A percentile compares a stretch with the other conserved stretches of the same genome.
Conservation (phyloP, 2,113 vertebrate genomes). For the Dicentrarchus labrax region DNA sequence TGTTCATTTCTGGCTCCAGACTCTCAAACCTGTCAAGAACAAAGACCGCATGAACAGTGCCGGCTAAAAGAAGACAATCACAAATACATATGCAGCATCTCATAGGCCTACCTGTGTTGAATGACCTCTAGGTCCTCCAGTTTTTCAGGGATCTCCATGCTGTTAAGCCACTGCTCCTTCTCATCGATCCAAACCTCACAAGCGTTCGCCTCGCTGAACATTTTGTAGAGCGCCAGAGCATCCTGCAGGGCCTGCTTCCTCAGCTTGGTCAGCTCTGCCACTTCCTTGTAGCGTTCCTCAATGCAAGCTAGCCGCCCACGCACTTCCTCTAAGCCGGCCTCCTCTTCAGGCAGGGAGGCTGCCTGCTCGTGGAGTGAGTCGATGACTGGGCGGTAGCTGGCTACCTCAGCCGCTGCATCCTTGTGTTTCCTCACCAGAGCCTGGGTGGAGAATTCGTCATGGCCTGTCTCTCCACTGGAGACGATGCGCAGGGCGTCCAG, state of each 20-base stretch:
- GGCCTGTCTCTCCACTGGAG: slow-evolving; percentile 94
- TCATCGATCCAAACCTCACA: slow-evolving; percentile 98
- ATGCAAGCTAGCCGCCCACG: slow-evolving; percentile 88
- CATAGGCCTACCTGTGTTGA: slow-evolving; percentile 91
- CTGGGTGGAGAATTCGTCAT: slow-evolving; percentile 96
- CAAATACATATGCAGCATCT: fast-evolving
- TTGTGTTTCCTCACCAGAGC: slow-evolving; percentile 96
- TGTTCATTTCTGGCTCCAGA: slow-evolving; percentile 98
- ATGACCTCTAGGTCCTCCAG: slow-evolving; percentile 97
- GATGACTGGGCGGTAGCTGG: slow-evolving; percentile 90
- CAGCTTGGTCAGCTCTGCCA: slow-evolving; percentile 90
- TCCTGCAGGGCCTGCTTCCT: slow-evolving; percentile 96
- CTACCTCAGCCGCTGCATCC: slow-evolving; percentile 92
- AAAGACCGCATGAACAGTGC: neutral
- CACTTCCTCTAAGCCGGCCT: slow-evolving; percentile 85
- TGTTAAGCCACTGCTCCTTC: slow-evolving; percentile 97
- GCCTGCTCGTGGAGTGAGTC: slow-evolving; percentile 93
- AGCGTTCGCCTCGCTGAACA: slow-evolving; percentile 95
- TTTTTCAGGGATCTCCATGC: slow-evolving; percentile 95
- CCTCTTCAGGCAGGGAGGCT: slow-evolving; percentile 83
- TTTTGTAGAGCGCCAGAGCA: slow-evolving; percentile 94
- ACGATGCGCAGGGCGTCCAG: slow-evolving; percentile 94
- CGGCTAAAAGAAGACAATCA: neutral
- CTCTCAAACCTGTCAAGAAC: slow-evolving; percentile 90
- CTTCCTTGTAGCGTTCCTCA: slow-evolving; percentile 95